Base-by-base conservation (phyloP, 2,113 vertebrate species). In the Microtus pennsylvanicus region DNA sequence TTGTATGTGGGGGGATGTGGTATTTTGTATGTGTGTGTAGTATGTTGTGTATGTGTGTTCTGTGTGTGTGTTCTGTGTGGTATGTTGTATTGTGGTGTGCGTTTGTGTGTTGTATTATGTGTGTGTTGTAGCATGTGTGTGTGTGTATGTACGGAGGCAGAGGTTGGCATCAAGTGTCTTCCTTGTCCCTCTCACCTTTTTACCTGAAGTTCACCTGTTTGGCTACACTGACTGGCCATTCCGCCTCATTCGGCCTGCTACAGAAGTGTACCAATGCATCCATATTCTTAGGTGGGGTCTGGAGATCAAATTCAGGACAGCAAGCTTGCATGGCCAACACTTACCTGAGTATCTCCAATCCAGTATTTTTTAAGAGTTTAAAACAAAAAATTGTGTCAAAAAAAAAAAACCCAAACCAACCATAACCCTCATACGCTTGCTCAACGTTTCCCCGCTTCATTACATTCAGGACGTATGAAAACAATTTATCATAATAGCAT, bases 401-500 rank as follows among this genome's bases (percentile, higher is more conserved):
- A 76, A 50, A 50, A 55, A 17, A 55, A 45, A 42, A 88, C 30
- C 52, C n/a, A 50, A 50, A 50, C 11, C n/a, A 45, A 47, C 28
- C 30, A n/a, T 17, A 42, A 52, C 11, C n/a, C 42, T 47, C 14
- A 1, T 33, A 52, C 81, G 52, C 72, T 92, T 45, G 47, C 52
- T 87, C 70, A 76, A 61, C 61, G 85, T 89, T 47, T 24, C 38
- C 24, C 45, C 35, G 0, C 55, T 55, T 83, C 88, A 52, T 81
- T 93, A 89, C 14, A n/a, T 85, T 96, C 88, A 9, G 67, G 70
- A 67, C 3, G 2, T 28, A 94, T 42, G 74, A 80, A 91, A 94
- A 83, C 78, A 45, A 90, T 93, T 87, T 70, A 63, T 96, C 93
- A 96, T 86, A 47, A 78, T 97, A 69, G 67, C 12, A 55, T 91